These are phyloP conservation scores for Petrocephalus schoutedeni DNA, from an alignment of 2,797 vertebrate genomes.

Conservation along the genomic window DNA sequence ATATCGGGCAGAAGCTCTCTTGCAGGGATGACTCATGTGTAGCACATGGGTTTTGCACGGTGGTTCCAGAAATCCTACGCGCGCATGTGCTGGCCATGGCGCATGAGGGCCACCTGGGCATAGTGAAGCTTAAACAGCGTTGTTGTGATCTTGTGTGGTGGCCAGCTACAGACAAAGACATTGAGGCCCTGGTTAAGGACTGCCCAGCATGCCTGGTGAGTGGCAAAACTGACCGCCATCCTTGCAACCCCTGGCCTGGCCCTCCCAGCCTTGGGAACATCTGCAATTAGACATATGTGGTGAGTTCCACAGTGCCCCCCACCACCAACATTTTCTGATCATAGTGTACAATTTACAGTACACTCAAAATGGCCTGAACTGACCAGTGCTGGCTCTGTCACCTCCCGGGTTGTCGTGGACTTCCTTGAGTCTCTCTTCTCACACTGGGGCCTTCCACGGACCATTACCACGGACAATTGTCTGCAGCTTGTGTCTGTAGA, in stretches of 20 bases:
- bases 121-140: neutral
- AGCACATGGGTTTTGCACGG: neutral
- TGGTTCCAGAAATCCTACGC: neutral
- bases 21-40: slow-evolving; percentile 5
- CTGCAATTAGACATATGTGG: neutral
- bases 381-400: neutral
- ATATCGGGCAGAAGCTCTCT: neutral
- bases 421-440: neutral
- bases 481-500: neutral
- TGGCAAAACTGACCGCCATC: neutral
- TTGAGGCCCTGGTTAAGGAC: neutral
- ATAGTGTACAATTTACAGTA: neutral
- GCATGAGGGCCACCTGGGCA: neutral
- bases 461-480: neutral
- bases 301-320: neutral
- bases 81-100: neutral
- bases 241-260: neutral
- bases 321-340: neutral
- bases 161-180: neutral
- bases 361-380: slow-evolving; percentile 11
- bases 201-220: neutral
- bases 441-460: neutral
- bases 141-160: neutral
- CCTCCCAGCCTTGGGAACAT: neutral
- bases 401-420: neutral